A percentile compares a stretch with the other conserved stretches of the same genome.
Evolutionary conservation across 2,888 invertebrate species (phyloP).

Genomic region (Caenorhabditis sp.): DNA sequence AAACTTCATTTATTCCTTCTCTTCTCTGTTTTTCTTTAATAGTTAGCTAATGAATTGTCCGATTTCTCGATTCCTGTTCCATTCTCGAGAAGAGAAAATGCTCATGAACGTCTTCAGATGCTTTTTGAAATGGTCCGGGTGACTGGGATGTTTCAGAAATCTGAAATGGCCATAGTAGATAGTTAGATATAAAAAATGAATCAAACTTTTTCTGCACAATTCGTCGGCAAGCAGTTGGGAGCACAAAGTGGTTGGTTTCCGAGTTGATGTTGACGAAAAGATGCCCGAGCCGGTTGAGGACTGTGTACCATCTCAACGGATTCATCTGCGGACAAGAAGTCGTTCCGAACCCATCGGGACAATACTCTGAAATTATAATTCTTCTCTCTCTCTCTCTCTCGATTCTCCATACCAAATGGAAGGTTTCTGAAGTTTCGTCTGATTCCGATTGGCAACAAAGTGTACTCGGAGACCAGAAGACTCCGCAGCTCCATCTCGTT

Average conservation of each 20-base stretch:
- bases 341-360: constrained; percentile 52
- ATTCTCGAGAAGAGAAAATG: constrained; percentile 7
- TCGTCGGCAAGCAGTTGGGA: constrained; percentile 30
- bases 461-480: constrained; percentile 47
- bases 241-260: constrained; percentile 36
- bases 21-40: no score
- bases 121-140: constrained; percentile 50
- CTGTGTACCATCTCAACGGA: constrained; percentile 43
- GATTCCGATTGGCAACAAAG: constrained; percentile 53
- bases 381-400: neutral
- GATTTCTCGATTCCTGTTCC: constrained; percentile 31
- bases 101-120: constrained; percentile 9
- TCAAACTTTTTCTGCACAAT: constrained; percentile 40
- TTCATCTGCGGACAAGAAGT: constrained; percentile 25
- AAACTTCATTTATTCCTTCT: constrained; percentile 5
- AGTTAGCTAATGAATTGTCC: constrained; percentile 18
- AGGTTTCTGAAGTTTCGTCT: constrained; percentile 45
- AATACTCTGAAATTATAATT: constrained; percentile 51
- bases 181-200: neutral
- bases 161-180: constrained; percentile 21
- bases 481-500: constrained; percentile 59
- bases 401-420: constrained; percentile 42
- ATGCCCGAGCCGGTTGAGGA: constrained; percentile 36
- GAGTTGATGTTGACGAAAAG: constrained; percentile 22
- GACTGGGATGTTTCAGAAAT: constrained; percentile 33